Percentiles rank a stretch among this genome's conserved stretches.
Evolutionary conservation across 2,888 invertebrate genomes (phyloP).

Genomic region (Fissipunctia ypsillon): DNA sequence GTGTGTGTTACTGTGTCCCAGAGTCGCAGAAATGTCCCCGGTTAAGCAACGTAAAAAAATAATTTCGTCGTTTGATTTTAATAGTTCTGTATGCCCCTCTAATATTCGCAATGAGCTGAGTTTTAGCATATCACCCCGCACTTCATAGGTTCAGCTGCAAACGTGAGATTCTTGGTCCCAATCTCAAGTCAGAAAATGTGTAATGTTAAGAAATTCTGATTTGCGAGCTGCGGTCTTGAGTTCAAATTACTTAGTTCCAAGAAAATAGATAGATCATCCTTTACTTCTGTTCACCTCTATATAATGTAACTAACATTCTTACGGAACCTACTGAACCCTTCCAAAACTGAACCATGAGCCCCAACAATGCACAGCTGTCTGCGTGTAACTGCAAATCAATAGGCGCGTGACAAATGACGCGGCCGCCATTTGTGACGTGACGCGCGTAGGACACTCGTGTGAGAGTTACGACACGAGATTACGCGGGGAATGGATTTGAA

Average conservation of each 20-base stretch:
- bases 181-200: neutral
- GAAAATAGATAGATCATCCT: too few species aligned
- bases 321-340: neutral
- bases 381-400: conserved; percentile 74
- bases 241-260: neutral
- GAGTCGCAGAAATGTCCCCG: too few species aligned
- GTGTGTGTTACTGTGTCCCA: too few species aligned
- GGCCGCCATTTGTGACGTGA: conserved; percentile 71
- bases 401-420: conserved; percentile 77
- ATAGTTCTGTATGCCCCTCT: neutral
- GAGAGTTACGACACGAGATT: conserved; percentile 64
- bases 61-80: neutral
- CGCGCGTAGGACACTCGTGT: conserved; percentile 49
- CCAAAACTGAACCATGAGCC: conserved; percentile 15
- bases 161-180: accelerated
- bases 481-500: conserved; percentile 45
- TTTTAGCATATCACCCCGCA: neutral
- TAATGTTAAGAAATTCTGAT: neutral
- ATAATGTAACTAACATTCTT: neutral
- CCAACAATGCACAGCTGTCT: conserved; percentile 45
- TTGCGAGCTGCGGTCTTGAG: too few species aligned
- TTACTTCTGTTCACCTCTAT: neutral
- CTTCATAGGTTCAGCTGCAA: neutral
- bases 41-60: neutral
- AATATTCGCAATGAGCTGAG: neutral